Evolutionary conservation across 2,113 vertebrate genomes (phyloP), one percentile per base, ranked within the genome.

Genomic region (Channa argus): DNA sequence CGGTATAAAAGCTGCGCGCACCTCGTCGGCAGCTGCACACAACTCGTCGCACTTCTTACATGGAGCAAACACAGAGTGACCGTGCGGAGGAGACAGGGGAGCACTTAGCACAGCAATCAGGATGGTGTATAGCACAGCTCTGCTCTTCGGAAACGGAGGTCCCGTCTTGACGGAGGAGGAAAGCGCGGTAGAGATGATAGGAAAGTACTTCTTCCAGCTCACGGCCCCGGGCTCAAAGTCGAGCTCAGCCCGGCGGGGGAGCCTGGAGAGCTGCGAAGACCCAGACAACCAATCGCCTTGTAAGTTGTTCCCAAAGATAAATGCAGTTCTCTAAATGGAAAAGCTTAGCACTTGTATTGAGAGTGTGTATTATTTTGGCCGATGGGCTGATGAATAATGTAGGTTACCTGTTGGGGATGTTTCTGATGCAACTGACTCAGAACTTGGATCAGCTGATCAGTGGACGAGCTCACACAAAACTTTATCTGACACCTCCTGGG

Each of bases 91-190:
- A 67, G 78, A 80, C 0, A 68, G 24, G 36, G 89, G 84, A 10
- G 41, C 53, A 47, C 1, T 45, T 86, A 41, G 63, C 79, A 24
- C 24, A 24, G 24, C 24, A 24, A 1, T 24, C 24, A 43, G 52
- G 63, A 95, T 94, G 94, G 92, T 93, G 14, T 92, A 90, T 79
- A 93, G 77, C 38, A 24, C 92, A 59, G 92, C 91, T 64, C 34
- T 90, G 38, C 83, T 89, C 8, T 88, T 89, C 10, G 91, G 88
- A 59, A 76, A 83, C 78, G 78, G 84, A 34, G 13, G 77, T 39
- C 38, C 83, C 2, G 63, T 63, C 5, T 8, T 51, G 33, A 61
- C 81, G 14, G 93, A 93, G 46, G 87, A 92, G 43, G 81, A 89
- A 36, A 82, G 82, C 14, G 39, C 93, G 53, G 56, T 74, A 0